phyloP scores from a whole-genome alignment of 1,140 invertebrate genomes.

The Trachelipus rathkii region DNA sequence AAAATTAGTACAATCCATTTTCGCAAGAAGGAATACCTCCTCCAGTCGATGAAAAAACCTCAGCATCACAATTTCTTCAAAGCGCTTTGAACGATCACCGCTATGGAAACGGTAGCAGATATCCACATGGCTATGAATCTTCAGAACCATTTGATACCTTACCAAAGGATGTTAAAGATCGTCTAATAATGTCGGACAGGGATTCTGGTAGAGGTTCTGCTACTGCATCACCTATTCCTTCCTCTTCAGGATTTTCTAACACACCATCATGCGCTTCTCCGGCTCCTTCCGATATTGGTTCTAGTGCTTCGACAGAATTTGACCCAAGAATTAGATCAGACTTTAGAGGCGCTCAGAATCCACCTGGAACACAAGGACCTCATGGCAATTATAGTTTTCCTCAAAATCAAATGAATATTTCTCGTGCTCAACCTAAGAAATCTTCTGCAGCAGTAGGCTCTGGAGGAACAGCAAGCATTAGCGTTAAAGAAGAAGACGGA shows the following conservation, averaged over 20 bases:
- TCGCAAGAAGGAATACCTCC: neutral
- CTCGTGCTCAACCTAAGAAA: conserved; percentile 7
- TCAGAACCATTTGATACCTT: conserved; percentile 34
- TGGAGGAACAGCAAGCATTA: conserved; percentile 35
- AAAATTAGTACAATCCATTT: neutral
- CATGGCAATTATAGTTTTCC: neutral
- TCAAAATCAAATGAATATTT: neutral
- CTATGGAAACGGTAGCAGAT: conserved; percentile 23
- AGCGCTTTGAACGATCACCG: neutral
- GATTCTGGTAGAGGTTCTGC: neutral
- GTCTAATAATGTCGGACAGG: conserved; percentile 29
- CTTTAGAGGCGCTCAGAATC: neutral
- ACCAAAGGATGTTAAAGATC: conserved; percentile 38
- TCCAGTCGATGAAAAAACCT: neutral
- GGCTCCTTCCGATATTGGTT: conserved; percentile 38
- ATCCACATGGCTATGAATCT: conserved; percentile 35
- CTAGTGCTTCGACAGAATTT: conserved; percentile 41
- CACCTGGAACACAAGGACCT: conserved; percentile 10
- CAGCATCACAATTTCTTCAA: neutral
- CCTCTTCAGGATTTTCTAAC: conserved; percentile 30
- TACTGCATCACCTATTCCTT: conserved; percentile 21
- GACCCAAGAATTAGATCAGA: conserved; percentile 30
- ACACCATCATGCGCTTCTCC: conserved; percentile 38
- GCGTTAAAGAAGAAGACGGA: conserved; percentile 39
- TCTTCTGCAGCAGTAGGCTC: conserved; percentile 28